Conservation (phyloP, 2,888 invertebrate genomes). For the Tridacna crocea region DNA sequence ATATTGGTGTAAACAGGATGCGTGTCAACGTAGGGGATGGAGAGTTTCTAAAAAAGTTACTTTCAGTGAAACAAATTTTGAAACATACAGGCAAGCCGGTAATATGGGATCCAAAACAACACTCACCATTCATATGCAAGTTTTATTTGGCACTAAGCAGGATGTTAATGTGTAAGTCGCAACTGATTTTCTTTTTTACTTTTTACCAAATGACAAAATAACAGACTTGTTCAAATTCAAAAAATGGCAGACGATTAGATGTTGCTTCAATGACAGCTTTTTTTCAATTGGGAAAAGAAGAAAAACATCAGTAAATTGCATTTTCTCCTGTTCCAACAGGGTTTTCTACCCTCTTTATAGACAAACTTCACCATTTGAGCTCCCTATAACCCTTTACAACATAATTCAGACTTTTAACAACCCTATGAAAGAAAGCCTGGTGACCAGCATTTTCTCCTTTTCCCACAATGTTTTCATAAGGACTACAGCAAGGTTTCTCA, state of each 20-base stretch:
- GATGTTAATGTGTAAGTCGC: conserved; percentile 14
- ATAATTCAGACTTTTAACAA: not conserved
- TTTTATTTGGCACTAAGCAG: conserved; percentile 10
- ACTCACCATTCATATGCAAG: conserved; percentile 4
- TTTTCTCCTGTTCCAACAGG: too few species aligned
- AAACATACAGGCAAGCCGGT: conserved; percentile 8
- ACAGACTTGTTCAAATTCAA: not conserved
- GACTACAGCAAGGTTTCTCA: not conserved
- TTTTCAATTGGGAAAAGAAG: too few species aligned
- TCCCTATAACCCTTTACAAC: not conserved
- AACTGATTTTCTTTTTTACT: too few species aligned
- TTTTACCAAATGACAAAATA: not conserved
- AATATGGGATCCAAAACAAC: conserved; percentile 5
- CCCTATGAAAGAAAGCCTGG: not conserved
- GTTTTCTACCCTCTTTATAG: too few species aligned
- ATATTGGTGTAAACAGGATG: too few species aligned
- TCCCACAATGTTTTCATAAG: not conserved
- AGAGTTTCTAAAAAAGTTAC: not conserved
- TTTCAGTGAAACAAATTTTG: conserved; percentile 4
- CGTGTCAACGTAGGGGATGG: not conserved
- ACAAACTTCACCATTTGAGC: too few species aligned
- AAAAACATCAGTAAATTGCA: too few species aligned
- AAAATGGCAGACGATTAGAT: too few species aligned
- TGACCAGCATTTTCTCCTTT: not conserved
- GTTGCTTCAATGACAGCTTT: too few species aligned